Evolutionary conservation across 2,888 invertebrate species (phyloP), one percentile per base, ranked within the genome.

Genomic region (Drosophila nr. fundita): DNA sequence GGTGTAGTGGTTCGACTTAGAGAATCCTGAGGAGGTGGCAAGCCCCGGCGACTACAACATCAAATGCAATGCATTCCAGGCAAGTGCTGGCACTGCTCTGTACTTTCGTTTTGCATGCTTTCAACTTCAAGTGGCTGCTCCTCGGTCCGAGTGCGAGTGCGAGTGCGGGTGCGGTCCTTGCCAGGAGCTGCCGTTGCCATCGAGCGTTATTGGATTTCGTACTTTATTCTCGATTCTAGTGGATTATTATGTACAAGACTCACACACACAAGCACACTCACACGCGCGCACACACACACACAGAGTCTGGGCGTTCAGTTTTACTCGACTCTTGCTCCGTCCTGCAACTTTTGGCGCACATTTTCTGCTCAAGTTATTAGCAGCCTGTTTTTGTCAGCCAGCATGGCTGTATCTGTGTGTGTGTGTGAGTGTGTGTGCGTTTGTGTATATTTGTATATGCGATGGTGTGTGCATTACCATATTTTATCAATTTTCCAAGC

Each of bases 1-100:
- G 65, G 66, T 74, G 45, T 71, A 97, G 95, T 98, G 98, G 98
- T 97, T 95, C 91, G 97, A 98, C 92, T 94, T 95, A 90, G 98
- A 98, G 91, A 94, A 94, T 15, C 98, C 98, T 0, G 98, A 98
- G 93, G 94, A 95, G 1, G 92, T 93, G 18, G 93, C 94, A 0
- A 95, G 96, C 87, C 98, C 98, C 0, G 94, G 95, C 83, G 94
- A 94, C 4, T 98, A 97, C 92, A 95, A 95, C n/a, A 93, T 94
- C 5, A 94, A 91, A 13, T 91, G 97, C 79, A 93, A 94, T 27
- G 94, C 95, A 1, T 97, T 95, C 94, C 94, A 93, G 88, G 92
- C 89, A 91, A 91, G 85, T 88, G 77, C 80, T 71, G 34, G 57
- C 58, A 32, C 42, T 69, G 58, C 73, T 77, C 69, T 82, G 75